These are phyloP conservation scores for Drosophila insularis DNA, from an alignment of 1,140 invertebrate species.

Conservation along the genomic window DNA sequence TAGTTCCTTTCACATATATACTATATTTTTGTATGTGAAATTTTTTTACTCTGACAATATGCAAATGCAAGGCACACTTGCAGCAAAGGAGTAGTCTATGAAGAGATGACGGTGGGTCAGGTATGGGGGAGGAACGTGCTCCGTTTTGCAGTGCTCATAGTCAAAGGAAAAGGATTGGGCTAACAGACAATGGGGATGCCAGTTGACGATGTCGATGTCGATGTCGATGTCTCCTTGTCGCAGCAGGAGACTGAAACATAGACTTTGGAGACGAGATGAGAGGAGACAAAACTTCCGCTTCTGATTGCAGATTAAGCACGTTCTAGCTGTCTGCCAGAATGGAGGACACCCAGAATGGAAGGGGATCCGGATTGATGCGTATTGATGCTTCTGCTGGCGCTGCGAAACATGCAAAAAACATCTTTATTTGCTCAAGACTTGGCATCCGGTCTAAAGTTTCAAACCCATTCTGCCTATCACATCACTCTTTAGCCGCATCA, in stretches of 20 bases:
- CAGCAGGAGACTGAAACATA: conserved; percentile 36
- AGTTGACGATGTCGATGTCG: conserved; percentile 22
- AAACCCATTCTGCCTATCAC: conserved; percentile 12
- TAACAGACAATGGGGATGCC: conserved; percentile 28
- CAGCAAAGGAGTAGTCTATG: conserved; percentile 60
- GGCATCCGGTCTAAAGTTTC: conserved; percentile 45
- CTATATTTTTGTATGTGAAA: conserved; percentile 9
- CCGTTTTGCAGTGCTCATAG: conserved; percentile 33
- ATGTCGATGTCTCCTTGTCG: conserved; percentile 7
- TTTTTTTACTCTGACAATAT: conserved; percentile 46
- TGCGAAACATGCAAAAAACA: conserved; percentile 67
- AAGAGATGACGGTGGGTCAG: conserved; percentile 39
- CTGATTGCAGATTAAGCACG: conserved; percentile 79
- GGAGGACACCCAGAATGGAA: not conserved
- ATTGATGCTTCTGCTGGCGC: conserved; percentile 63
- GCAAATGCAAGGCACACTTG: conserved; percentile 80
- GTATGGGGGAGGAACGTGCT: conserved; percentile 38
- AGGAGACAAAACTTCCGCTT: conserved; percentile 67
- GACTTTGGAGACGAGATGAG: conserved; percentile 1
- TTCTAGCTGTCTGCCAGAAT: conserved; percentile 51
- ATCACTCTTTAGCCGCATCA: conserved; percentile 45
- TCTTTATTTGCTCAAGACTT: conserved; percentile 71
- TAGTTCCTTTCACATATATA: conserved; percentile 30
- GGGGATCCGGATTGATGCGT: conserved; percentile 63
- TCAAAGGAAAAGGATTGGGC: conserved; percentile 18